Evolutionary conservation across 2,888 invertebrate species (phyloP), one percentile per base, ranked within the genome.

Genomic region (Drosophila subquinaria): DNA sequence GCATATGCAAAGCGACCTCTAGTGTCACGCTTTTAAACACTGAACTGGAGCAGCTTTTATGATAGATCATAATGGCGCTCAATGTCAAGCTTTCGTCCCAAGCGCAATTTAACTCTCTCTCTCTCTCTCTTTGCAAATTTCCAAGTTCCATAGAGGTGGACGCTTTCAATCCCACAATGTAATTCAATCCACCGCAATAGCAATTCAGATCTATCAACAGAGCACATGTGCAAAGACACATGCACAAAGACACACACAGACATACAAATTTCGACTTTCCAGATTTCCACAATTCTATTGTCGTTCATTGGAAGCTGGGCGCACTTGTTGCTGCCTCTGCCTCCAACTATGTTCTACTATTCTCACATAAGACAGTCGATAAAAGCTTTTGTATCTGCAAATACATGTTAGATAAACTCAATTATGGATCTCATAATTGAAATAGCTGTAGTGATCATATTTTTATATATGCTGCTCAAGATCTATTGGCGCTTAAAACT

Each of bases 161-260:
- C 43, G 42, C 68, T 89, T 85, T 71, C 80, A 76, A 69, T 73
- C 47, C 73, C 73, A 50, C 71, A 89, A 69, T 71, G 89, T 88
- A 84, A 84, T 84, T 88, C 70, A 88, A 84, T 79, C 86, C 73
- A 73, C 83, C 82, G 64, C 86, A 88, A 69, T 60, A 55, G 52
- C 52, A 67, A 55, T 73, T 86, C 76, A 69, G 52, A 56, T 85
- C 68, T 67, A 57, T 35, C 74, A 35, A 51, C 45, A 40, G 48
- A 43, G 48, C 36, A 27, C 27, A 45, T 42, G 15, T 33, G 43
- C 27, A 57, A 35, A 43, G 17, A 35, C 27, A 27, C 23, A 23
- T 23, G 23, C 11, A 43, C 23, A 59, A n/a, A 40, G 11, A 51
- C 35, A 27, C 33, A 23, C 17, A 36, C 30, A 27, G 17, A 38